Conservation (phyloP, 2,113 vertebrate genomes). For the Psilopsiagon aymara region DNA sequence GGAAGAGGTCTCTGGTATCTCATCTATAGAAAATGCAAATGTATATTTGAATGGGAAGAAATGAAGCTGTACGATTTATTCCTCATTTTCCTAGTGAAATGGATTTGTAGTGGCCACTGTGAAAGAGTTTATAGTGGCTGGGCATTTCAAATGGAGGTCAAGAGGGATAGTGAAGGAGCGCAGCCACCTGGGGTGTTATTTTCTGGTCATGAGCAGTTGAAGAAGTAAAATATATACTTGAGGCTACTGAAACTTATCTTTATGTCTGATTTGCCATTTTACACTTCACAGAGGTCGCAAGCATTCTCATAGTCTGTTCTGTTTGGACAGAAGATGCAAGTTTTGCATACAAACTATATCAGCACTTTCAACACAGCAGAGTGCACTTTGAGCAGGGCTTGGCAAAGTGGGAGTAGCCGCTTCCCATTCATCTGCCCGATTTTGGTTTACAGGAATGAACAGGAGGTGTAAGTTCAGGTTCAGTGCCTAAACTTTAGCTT, state of each 20-base stretch:
- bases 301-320: neutral
- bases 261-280: neutral
- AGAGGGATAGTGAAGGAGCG: neutral
- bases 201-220: neutral
- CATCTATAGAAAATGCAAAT: conserved; percentile 25
- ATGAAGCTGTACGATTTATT: conserved; percentile 19
- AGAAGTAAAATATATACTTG: neutral
- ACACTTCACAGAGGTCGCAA: neutral
- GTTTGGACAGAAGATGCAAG: neutral
- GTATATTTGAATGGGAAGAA: conserved; percentile 1
- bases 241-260: neutral
- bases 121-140: neutral
- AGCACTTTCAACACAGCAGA: neutral
- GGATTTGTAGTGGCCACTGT: neutral
- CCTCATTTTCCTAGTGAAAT: neutral
- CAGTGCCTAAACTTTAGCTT: neutral
- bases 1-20: neutral
- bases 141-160: neutral
- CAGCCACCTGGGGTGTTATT: neutral
- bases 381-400: neutral
- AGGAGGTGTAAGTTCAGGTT: neutral
- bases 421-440: neutral
- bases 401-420: neutral
- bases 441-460: neutral
- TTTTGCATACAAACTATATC: neutral